phyloP scores from a whole-genome alignment of 2,113 vertebrate species.

The Motacilla alba region DNA sequence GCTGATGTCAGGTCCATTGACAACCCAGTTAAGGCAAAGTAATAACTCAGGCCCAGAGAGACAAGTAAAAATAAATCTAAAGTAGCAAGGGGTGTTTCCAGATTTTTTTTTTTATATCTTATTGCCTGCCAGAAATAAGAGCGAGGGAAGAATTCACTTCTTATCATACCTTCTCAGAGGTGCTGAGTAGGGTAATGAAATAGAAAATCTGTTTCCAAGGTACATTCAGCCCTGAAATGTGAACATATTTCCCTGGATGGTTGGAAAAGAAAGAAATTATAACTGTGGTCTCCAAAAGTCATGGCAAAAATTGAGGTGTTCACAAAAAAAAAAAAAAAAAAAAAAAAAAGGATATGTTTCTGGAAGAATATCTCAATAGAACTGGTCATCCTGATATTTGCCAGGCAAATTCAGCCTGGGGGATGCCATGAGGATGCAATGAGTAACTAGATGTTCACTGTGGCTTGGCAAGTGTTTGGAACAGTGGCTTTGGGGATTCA shows the following conservation, averaged over 20 bases:
- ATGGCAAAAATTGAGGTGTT: neutral
- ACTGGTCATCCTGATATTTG: neutral
- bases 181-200: conserved; percentile 26
- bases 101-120: neutral
- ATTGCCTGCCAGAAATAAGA: neutral
- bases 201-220: conserved; percentile 37
- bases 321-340: neutral
- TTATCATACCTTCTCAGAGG: conserved; percentile 20
- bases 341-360: neutral
- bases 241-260: neutral
- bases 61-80: neutral
- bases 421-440: neutral
- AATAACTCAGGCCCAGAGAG: neutral
- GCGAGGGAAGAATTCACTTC: neutral
- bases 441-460: neutral
- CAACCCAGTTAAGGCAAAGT: neutral
- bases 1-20: neutral
- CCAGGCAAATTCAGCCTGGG: neutral
- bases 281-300: neutral
- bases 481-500: neutral
- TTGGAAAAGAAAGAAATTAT: neutral
- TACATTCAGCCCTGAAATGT: conserved; percentile 18
- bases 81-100: neutral
- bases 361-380: neutral
- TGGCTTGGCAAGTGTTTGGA: neutral